Percentiles rank a stretch among this genome's conserved stretches.
Evolutionary conservation across 2,888 invertebrate species (phyloP).

Genomic region (Leptopilina myrica): DNA sequence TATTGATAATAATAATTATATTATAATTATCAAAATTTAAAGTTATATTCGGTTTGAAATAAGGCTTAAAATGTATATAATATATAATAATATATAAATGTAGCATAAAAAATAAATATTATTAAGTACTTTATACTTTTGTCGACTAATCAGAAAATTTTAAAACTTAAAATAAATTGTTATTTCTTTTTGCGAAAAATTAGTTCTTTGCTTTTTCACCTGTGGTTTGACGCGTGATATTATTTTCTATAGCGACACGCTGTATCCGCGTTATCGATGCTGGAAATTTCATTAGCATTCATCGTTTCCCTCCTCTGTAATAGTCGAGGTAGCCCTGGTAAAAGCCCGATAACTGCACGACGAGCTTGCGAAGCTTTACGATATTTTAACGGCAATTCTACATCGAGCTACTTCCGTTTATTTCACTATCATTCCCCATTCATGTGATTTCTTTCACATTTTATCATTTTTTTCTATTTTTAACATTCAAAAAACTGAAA

Average conservation of each 20-base stretch:
- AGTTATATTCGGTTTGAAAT: too few species aligned
- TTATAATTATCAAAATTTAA: too few species aligned
- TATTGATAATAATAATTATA: too few species aligned
- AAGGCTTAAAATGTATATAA: too few species aligned
- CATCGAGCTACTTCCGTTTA: constrained; percentile 27
- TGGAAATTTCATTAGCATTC: constrained; percentile 61
- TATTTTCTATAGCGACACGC: constrained; percentile 52
- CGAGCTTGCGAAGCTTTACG: constrained; percentile 39
- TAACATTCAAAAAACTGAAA: too few species aligned
- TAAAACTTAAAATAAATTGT: too few species aligned
- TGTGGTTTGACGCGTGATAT: constrained; percentile 48
- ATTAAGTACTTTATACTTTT: too few species aligned
- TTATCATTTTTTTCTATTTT: too few species aligned
- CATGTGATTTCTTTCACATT: too few species aligned
- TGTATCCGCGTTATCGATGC: constrained; percentile 54
- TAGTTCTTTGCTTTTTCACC: constrained; percentile 42
- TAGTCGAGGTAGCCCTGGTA: constrained; percentile 10
- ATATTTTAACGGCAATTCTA: constrained; percentile 31
- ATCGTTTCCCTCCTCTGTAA: constrained; percentile 49
- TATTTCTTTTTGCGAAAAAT: constrained; percentile 46
- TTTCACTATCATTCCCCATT: constrained; percentile 5
- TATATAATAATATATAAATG: too few species aligned
- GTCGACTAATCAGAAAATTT: too few species aligned
- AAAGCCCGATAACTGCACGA: constrained; percentile 39
- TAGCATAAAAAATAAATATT: too few species aligned